A percentile compares a stretch with the other conserved stretches of the same genome.
Evolutionary conservation across 2,888 invertebrate species (phyloP).

Genomic region (Habroteleia sp.): DNA sequence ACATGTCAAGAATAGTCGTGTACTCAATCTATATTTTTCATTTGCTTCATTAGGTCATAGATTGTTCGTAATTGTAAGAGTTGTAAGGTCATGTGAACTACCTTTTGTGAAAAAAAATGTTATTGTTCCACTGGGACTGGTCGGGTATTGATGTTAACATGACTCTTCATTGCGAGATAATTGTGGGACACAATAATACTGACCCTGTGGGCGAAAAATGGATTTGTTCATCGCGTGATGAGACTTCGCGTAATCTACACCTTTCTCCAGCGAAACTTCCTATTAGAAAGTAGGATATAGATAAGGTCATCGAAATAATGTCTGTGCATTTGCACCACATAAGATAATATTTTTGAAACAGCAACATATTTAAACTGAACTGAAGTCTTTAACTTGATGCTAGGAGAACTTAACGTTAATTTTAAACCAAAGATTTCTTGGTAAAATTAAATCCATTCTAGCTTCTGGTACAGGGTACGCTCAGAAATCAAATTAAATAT

Average conservation of each 20-base stretch:
- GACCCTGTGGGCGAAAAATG: conserved; percentile 32
- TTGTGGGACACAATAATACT: conserved; percentile 31
- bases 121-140: conserved; percentile 34
- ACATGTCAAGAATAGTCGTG: conserved; percentile 24
- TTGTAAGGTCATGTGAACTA: conserved; percentile 23
- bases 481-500: no score
- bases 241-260: conserved; percentile 11
- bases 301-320: no score
- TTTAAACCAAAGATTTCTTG: no score
- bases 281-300: no score
- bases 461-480: conserved; percentile 10
- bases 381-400: no score
- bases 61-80: conserved; percentile 25
- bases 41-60: conserved; percentile 36
- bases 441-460: conserved; percentile 9
- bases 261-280: not conserved
- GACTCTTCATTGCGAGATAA: conserved; percentile 15
- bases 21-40: conserved; percentile 31
- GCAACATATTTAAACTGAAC: no score
- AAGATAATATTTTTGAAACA: no score
- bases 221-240: conserved; percentile 4
- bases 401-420: no score
- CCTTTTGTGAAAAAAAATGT: conserved; percentile 14
- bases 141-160: conserved; percentile 35
- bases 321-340: no score